Percentiles rank a stretch among this genome's conserved stretches.
Conservation (phyloP, 2,888 invertebrate species). For the Abscondita cerata region DNA sequence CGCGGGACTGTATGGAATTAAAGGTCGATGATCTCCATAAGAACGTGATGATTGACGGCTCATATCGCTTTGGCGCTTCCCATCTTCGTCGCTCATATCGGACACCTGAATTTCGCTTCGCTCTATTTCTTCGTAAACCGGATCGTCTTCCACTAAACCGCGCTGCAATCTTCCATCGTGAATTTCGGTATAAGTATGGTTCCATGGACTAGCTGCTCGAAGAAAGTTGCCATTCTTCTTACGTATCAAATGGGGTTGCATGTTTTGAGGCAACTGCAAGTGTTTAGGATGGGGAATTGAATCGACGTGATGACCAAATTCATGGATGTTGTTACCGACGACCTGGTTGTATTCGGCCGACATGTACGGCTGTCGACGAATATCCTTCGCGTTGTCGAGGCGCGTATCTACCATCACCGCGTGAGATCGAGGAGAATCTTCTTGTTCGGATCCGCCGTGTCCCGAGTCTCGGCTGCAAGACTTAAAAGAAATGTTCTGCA, state of each 20-base stretch:
- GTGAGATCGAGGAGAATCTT: conserved; percentile 70
- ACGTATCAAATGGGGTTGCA: conserved; percentile 50
- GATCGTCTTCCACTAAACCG: conserved; percentile 73
- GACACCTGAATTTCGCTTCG: conserved; percentile 75
- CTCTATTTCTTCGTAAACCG: conserved; percentile 84
- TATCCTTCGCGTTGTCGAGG: conserved; percentile 65
- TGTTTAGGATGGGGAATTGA: conserved; percentile 52
- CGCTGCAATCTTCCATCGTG: conserved; percentile 60
- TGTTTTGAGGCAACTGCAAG: conserved; percentile 47
- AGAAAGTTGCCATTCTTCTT: conserved; percentile 56
- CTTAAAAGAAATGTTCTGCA: conserved; percentile 88
- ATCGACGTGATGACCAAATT: conserved; percentile 47
- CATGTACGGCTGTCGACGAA: conserved; percentile 59
- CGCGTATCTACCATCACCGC: conserved; percentile 61
- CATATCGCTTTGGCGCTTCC: conserved; percentile 74
- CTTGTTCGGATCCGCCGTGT: conserved; percentile 70
- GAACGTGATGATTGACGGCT: conserved; percentile 76
- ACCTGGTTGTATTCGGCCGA: conserved; percentile 59
- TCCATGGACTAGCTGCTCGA: conserved; percentile 67
- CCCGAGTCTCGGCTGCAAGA: conserved; percentile 72
- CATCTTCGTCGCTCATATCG: conserved; percentile 82
- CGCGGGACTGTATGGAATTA: conserved; percentile 79
- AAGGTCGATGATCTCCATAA: conserved; percentile 81
- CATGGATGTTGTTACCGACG: conserved; percentile 46
- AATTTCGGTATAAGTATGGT: conserved; percentile 82